Evolutionary conservation across 2,797 vertebrate genomes (phyloP).

Genomic region (Halcyon smyrnensis): DNA sequence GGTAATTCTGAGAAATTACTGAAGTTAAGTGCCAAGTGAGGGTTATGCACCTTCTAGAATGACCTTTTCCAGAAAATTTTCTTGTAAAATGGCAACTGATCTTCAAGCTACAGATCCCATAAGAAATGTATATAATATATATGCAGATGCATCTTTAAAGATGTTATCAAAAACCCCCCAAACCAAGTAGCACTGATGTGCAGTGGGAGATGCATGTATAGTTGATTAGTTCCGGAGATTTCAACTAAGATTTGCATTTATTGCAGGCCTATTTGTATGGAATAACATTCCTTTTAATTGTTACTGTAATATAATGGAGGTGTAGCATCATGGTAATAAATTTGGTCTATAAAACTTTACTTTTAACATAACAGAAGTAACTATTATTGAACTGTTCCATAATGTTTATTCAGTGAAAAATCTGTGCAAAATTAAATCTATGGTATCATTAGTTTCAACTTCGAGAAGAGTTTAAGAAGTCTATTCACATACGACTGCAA

Average conservation of each 20-base stretch:
- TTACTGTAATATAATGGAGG: neutral
- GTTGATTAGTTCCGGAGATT: neutral
- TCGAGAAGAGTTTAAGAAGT: neutral
- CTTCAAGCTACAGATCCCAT: neutral
- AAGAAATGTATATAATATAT: neutral
- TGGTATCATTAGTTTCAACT: neutral
- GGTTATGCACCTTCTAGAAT: neutral
- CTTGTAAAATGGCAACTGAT: neutral
- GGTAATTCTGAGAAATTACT: neutral
- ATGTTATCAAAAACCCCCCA: rapidly evolving
- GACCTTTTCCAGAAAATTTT: neutral
- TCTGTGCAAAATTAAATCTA: neutral
- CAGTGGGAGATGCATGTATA: neutral
- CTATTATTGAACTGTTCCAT: neutral
- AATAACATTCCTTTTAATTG: neutral
- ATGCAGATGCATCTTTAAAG: neutral
- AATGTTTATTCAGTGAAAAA: neutral
- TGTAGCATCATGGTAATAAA: neutral
- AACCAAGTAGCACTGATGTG: neutral
- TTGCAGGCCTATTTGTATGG: neutral
- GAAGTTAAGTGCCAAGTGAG: neutral
- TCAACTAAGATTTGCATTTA: neutral
- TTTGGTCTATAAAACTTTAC: neutral
- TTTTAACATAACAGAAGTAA: neutral
- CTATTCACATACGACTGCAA: neutral